Evolutionary conservation across 2,797 vertebrate genomes (phyloP).

Genomic region (Molossus molossus): DNA sequence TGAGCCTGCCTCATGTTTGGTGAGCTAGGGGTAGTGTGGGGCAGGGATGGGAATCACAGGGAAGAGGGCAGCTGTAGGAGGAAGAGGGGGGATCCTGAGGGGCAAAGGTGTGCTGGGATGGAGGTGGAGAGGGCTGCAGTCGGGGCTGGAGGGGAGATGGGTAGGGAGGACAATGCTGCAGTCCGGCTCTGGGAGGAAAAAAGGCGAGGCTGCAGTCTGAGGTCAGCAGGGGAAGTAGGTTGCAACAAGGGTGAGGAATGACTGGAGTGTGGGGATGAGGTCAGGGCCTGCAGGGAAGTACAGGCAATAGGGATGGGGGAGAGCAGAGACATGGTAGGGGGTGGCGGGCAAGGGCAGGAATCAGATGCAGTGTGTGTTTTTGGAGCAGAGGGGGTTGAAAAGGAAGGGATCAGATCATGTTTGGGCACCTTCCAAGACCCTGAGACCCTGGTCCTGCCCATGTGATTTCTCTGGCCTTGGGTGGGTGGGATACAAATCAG

Average conservation of each 20-base stretch:
- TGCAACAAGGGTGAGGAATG: not conserved
- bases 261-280: not conserved
- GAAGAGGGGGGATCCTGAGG: not conserved
- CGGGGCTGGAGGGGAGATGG: not conserved
- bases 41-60: not conserved
- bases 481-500: not conserved
- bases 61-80: not conserved
- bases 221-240: not conserved
- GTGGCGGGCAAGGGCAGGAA: not conserved
- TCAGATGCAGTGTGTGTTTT: not conserved
- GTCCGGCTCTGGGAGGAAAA: not conserved
- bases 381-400: not conserved
- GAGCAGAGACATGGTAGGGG: not conserved
- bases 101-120: not conserved
- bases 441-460: not conserved
- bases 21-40: not conserved
- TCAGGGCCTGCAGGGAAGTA: not conserved
- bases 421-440: not conserved
- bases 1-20: not conserved
- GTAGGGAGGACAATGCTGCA: not conserved
- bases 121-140: not conserved
- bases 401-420: not conserved
- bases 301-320: not conserved
- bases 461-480: not conserved
- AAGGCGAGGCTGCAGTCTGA: not conserved